Percentiles rank a stretch among this genome's conserved stretches.
Conservation (phyloP, 2,113 vertebrate species). For the Podarcis raffonei region DNA sequence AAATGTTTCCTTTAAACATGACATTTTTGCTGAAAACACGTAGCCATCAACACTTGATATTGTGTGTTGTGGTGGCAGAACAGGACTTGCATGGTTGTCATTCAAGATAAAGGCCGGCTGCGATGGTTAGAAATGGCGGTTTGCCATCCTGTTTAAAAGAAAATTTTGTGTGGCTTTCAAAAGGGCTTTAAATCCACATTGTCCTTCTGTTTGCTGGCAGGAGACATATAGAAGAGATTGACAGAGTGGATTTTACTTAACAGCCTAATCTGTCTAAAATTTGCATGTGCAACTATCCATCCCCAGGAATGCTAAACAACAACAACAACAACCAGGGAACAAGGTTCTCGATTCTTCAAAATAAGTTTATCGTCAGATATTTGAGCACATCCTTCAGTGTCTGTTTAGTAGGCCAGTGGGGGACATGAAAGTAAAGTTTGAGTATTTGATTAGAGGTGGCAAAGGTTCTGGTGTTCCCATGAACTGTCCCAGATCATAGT, state of each 20-base stretch:
- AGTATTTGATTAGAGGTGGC: constrained; percentile 67
- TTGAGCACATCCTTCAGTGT: constrained; percentile 76
- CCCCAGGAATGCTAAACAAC: not conserved
- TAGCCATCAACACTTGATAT: constrained; percentile 18
- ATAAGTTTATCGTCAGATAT: constrained; percentile 58
- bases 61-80: constrained; percentile 12
- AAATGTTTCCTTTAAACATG: constrained; percentile 35
- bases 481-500: constrained; percentile 39
- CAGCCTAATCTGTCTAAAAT: constrained; percentile 62
- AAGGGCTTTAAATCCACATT: constrained; percentile 62
- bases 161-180: constrained; percentile 75
- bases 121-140: constrained; percentile 69
- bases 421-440: constrained; percentile 68
- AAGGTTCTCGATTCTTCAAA: constrained; percentile 53
- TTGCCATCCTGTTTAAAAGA: constrained; percentile 77
- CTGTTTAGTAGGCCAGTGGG: constrained; percentile 69
- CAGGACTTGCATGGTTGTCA: constrained; percentile 43
- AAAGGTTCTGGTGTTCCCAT: constrained; percentile 83
- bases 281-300: constrained; percentile 42
- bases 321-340: constrained; percentile 26
- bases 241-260: constrained; percentile 60
- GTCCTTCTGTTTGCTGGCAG: constrained; percentile 69
- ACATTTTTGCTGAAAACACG: constrained; percentile 46
- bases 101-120: constrained; percentile 51
- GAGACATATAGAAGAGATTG: constrained; percentile 34